Conservation (phyloP, 1,140 invertebrate species). For the Euglossa dilemma region DNA sequence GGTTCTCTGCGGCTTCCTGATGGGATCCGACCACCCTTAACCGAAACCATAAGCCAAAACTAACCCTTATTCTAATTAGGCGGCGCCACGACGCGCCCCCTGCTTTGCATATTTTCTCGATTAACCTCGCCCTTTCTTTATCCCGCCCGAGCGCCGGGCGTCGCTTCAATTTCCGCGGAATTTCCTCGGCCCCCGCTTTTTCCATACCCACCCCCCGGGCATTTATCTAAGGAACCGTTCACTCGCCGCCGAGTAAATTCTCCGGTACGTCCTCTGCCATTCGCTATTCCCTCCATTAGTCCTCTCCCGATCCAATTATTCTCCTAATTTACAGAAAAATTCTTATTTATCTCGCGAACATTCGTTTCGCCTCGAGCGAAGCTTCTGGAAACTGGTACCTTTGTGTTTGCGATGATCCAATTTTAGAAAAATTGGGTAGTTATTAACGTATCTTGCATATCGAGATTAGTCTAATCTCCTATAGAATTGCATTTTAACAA, state of each 20-base stretch:
- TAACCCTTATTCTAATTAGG: constrained; percentile 82
- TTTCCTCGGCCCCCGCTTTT: constrained; percentile 4
- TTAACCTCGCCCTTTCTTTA: constrained; percentile 74
- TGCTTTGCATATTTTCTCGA: constrained; percentile 79
- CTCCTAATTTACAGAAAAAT: no score
- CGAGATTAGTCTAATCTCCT: no score
- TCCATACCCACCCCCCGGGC: neutral
- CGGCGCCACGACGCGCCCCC: constrained; percentile 71
- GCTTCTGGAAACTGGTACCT: no score
- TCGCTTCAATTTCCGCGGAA: constrained; percentile 58
- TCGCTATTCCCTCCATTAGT: no score
- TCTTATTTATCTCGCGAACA: no score
- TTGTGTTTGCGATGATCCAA: no score
- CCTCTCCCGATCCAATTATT: no score
- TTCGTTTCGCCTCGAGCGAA: no score
- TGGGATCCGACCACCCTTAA: constrained; percentile 71
- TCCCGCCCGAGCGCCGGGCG: constrained; percentile 50
- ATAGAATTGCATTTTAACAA: no score
- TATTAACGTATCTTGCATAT: no score
- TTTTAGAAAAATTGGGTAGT: no score
- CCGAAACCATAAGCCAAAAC: constrained; percentile 80
- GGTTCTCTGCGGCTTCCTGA: constrained; percentile 64
- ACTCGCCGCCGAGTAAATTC: neutral
- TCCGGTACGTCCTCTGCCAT: no score
- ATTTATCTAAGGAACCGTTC: constrained; percentile 15